Evolutionary conservation across 2,797 vertebrate genomes (phyloP), one percentile per base, ranked within the genome.

Genomic region (Centroberyx gerrardi): DNA sequence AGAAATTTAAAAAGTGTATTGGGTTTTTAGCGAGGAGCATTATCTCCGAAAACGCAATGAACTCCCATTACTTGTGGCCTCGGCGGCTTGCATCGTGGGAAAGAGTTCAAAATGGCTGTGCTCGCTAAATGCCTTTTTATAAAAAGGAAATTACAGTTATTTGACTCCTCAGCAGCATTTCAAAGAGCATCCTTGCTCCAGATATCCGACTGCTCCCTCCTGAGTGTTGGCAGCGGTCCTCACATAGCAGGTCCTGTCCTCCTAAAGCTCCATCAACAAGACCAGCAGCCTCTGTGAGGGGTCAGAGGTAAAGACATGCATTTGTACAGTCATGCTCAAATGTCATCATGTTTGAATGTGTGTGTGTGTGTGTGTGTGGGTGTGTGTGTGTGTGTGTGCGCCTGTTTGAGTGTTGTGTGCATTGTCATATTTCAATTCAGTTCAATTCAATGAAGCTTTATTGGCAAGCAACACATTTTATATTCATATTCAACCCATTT

Each of bases 11-110:
- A 93, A 89, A 87, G 82, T 87, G 83, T 74, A 84, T 90, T 87
- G 81, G 74, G 85, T 88, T 92, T 87, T 93, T 92, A 89, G 84
- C 58, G 17, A 75, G 74, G 58, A 84, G 83, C 65, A 91, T 94
- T 94, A 95, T 93, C 90, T 93, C 80, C 68, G 82, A 86, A 91
- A 92, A 90, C 3, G 74, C 90, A 89, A 84, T 85, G 84, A 94
- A 90, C 83, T 81, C 73, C 78, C 75, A 78, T 89, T 91, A 86
- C 88, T 89, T 87, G 80, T 78, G 81, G 78, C 80, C 86, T 68
- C 40, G 73, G 74, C 86, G 77, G 77, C 82, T 78, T 75, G 70
- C 83, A 84, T 80, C 81, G 68, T 42, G 84, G 83, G 85, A 81
- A 84, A 86, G 61, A 88, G 82, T 72, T 78, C 68, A 72, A 90